phyloP scores from a whole-genome alignment of 2,888 invertebrate genomes.

The Andricus curvator region DNA sequence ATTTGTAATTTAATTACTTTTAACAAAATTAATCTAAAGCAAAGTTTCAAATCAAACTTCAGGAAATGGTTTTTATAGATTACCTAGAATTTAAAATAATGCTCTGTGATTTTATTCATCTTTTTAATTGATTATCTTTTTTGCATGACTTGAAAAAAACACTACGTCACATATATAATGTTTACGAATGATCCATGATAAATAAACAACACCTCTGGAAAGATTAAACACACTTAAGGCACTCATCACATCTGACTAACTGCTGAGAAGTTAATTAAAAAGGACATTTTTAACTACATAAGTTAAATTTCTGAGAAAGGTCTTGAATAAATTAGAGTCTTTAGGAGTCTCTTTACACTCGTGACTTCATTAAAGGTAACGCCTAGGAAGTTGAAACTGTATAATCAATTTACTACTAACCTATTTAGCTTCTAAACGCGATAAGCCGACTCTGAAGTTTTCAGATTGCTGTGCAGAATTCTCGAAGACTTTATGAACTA shows the following conservation, averaged over 20 bases:
- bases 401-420: constrained; percentile 39
- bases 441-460: constrained; percentile 39
- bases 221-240: neutral
- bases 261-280: constrained; percentile 18
- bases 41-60: neutral
- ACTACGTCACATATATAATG: neutral
- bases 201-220: neutral
- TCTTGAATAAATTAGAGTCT: constrained; percentile 41
- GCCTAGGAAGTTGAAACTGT: constrained; percentile 39
- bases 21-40: constrained; percentile 28
- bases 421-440: constrained; percentile 40
- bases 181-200: neutral
- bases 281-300: constrained; percentile 31
- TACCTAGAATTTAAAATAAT: neutral
- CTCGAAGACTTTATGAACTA: constrained; percentile 6
- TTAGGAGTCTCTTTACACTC: constrained; percentile 39
- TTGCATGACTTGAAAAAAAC: neutral
- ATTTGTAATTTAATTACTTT: constrained; percentile 31
- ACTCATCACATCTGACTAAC: neutral
- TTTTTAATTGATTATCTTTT: neutral
- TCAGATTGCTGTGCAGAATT: constrained; percentile 33
- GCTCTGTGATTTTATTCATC: neutral
- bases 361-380: constrained; percentile 39
- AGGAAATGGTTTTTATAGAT: neutral
- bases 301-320: constrained; percentile 29